These are phyloP conservation scores for Gisinianus flammeolus DNA, from an alignment of 2,888 invertebrate species.

Conservation along the genomic window DNA sequence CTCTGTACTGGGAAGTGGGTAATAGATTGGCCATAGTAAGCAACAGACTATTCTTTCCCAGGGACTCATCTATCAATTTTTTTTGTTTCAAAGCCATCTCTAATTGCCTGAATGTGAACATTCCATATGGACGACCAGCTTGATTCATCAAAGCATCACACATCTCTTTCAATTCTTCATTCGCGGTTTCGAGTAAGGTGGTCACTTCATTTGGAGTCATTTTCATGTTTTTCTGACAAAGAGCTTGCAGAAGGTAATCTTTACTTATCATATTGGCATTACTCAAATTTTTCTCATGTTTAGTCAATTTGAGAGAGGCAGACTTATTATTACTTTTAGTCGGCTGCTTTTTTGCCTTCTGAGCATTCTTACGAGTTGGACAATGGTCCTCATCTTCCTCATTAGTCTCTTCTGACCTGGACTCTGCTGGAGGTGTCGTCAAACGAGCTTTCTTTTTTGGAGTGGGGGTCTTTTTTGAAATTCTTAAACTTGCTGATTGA, in stretches of 20 bases:
- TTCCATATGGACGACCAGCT: not conserved
- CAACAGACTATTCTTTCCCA: conserved; percentile 6
- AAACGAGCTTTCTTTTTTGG: too few species aligned
- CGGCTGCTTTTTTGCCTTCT: too few species aligned
- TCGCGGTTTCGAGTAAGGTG: not conserved
- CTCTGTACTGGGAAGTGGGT: not conserved
- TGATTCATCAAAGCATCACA: not conserved
- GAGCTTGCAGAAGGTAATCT: not conserved
- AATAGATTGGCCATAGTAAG: not conserved
- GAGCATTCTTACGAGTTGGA: too few species aligned
- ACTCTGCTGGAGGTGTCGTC: too few species aligned
- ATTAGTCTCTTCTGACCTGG: too few species aligned
- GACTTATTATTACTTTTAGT: too few species aligned
- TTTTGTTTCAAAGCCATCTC: not conserved
- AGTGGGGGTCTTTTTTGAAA: too few species aligned
- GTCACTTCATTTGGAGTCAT: not conserved
- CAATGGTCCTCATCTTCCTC: too few species aligned
- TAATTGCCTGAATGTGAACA: conserved; percentile 16
- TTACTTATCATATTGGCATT: conserved; percentile 3
- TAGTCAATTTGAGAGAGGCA: too few species aligned
- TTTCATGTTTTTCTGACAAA: not conserved
- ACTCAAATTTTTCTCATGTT: too few species aligned
- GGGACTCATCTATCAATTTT: not conserved
- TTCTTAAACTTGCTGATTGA: too few species aligned
- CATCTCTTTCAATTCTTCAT: not conserved